These are phyloP conservation scores for Lochmaea crataegi DNA, from an alignment of 2,888 invertebrate genomes.

Conservation along the genomic window DNA sequence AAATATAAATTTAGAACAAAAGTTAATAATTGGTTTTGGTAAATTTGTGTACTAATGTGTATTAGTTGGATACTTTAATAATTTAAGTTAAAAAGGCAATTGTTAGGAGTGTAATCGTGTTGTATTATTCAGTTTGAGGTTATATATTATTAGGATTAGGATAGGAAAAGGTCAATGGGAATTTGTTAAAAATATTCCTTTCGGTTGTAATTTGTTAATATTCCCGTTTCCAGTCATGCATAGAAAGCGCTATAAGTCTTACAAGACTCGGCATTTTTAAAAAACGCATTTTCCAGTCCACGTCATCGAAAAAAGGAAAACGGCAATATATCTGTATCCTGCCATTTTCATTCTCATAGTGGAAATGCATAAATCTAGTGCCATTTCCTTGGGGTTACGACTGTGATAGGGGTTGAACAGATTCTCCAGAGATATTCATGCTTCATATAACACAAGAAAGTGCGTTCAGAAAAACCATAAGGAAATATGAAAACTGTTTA, in stretches of 20 bases:
- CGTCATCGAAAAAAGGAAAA: slow-evolving; percentile 28
- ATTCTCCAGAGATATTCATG: slow-evolving; percentile 34
- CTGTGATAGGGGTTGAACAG: slow-evolving; percentile 33
- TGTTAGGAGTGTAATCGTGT: too few species aligned
- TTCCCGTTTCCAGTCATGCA: too few species aligned
- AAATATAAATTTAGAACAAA: too few species aligned
- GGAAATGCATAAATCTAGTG: slow-evolving; percentile 35
- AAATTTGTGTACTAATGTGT: too few species aligned
- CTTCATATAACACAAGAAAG: slow-evolving; percentile 25
- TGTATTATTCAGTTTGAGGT: too few species aligned
- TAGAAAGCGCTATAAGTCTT: background rate
- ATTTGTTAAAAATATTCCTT: too few species aligned
- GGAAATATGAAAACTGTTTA: slow-evolving; percentile 19
- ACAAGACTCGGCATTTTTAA: background rate
- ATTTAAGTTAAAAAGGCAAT: too few species aligned
- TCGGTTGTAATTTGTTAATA: too few species aligned
- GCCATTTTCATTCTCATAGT: slow-evolving; percentile 32
- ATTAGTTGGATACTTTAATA: too few species aligned
- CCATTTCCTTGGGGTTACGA: slow-evolving; percentile 32
- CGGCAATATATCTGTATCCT: slow-evolving; percentile 30
- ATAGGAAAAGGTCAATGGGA: too few species aligned
- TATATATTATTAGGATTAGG: too few species aligned
- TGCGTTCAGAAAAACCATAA: slow-evolving; percentile 15
- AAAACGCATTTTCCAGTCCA: slow-evolving; percentile 18
- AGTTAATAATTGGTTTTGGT: too few species aligned